phyloP scores from a whole-genome alignment of 2,888 invertebrate species.

The Luperina testacea region DNA sequence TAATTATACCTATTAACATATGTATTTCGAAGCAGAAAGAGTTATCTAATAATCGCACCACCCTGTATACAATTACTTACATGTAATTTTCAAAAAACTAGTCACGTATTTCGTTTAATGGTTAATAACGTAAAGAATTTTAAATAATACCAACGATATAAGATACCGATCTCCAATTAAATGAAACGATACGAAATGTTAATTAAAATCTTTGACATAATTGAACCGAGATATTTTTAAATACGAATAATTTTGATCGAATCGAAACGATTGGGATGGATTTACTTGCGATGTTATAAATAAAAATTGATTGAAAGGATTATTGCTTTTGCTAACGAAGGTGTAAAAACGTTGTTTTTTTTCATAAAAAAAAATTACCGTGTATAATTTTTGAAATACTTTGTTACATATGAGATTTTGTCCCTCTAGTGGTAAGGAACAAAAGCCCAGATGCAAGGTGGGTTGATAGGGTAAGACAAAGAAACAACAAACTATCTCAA shows the following conservation, averaged over 20 bases:
- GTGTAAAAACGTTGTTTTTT: neutral
- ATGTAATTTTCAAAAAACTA: constrained; percentile 20
- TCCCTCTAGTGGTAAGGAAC: no score
- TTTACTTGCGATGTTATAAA: constrained; percentile 9
- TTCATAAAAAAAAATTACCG: neutral
- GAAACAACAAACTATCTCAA: no score
- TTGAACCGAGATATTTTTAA: constrained; percentile 64
- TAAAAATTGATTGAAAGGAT: constrained; percentile 26
- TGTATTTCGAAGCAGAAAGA: constrained; percentile 30
- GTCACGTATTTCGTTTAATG: constrained; percentile 24
- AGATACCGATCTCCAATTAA: constrained; percentile 74
- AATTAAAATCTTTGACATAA: constrained; percentile 74
- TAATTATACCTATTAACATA: constrained; percentile 33
- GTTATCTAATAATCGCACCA: constrained; percentile 22
- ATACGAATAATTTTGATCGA: constrained; percentile 52
- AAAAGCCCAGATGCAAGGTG: no score
- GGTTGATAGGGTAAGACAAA: no score
- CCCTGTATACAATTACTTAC: constrained; percentile 33
- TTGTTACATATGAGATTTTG: no score
- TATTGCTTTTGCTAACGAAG: constrained; percentile 11
- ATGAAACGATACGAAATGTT: constrained; percentile 67
- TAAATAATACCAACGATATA: constrained; percentile 49
- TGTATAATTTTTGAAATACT: neutral
- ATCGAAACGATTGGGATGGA: constrained; percentile 16
- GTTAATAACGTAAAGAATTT: constrained; percentile 39